A percentile compares a stretch with the other conserved stretches of the same genome.
phyloP scores from a whole-genome alignment of 30 jellyfish, hydroid and myxozoan genomes.

The Rhopilema esculentum region DNA sequence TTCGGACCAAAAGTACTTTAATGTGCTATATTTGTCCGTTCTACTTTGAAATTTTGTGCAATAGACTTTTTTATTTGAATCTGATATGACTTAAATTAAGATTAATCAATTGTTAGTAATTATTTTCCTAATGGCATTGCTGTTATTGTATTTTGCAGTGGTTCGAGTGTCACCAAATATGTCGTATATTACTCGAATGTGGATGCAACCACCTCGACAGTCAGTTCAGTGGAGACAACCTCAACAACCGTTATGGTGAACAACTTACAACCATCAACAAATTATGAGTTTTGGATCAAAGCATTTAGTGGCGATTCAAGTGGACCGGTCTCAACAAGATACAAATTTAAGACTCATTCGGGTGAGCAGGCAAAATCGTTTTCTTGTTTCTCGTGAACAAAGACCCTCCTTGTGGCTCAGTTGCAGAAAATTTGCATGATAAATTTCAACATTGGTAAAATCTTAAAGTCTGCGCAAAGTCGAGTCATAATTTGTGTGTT shows the following conservation, averaged over 20 bases:
- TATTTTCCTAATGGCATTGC: too few relatives aligned
- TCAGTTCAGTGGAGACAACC: constrained; percentile 30
- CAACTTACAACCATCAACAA: constrained; percentile 42
- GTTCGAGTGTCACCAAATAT: constrained; percentile 75
- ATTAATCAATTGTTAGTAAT: too few relatives aligned
- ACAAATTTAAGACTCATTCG: constrained; percentile 27
- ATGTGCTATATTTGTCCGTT: too few relatives aligned
- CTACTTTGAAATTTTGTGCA: too few relatives aligned
- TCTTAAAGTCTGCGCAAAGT: too few relatives aligned
- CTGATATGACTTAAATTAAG: too few relatives aligned
- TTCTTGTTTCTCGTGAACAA: not conserved
- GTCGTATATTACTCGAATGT: constrained; percentile 55
- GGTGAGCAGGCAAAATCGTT: not conserved
- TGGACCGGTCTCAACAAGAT: constrained; percentile 54
- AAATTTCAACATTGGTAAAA: too few relatives aligned
- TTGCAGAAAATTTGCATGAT: too few relatives aligned
- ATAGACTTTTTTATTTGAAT: too few relatives aligned
- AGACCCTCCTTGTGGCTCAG: too few relatives aligned
- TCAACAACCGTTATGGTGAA: constrained; percentile 10
- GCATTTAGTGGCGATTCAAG: constrained; percentile 59
- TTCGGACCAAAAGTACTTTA: too few relatives aligned
- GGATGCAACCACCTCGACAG: constrained; percentile 41
- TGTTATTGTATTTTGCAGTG: constrained; percentile 46
- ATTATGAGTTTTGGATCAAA: constrained; percentile 60
- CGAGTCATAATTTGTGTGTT: constrained; percentile 1